Base-by-base conservation (phyloP, 2,113 vertebrate genomes). In the Xiphophorus couchianus region DNA sequence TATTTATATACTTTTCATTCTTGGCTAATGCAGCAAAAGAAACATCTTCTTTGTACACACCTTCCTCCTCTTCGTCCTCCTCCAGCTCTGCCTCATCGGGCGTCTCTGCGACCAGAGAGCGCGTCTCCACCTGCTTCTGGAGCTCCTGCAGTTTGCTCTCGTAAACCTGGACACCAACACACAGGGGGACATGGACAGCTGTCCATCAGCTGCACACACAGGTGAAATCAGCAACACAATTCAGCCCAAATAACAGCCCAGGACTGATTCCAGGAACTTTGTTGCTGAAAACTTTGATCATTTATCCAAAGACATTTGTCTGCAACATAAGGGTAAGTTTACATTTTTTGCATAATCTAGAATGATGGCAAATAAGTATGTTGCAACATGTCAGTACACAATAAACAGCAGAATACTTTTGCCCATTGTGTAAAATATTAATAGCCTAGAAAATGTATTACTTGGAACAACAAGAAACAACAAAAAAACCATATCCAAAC, bases 91-190 rank as follows among this genome's bases (percentile, higher is more conserved):
- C 96, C 80, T 97, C 96, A 82, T 99, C 98, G 0, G 96, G 97
- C 0, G 96, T 98, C 89, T 99, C 98, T 2, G 97, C 96, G 33
- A 96, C 94, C 66, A 97, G 88, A 25, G 97, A 98, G 17, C 96
- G 94, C 0, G 97, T 99, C 84, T 99, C 98, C 7, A 99, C 98
- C 89, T 99, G 98, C 93, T 97, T 99, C 95, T 99, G 98, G 62
- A 99, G 95, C 84, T 98, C 98, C 91, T 98, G 97, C 77, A 99
- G 93, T 76, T 98, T 99, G 85, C 96, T 99, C 92, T 99, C 98
- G 85, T 99, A 99, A 84, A 97, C 98, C 98, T 99, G 95, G 84
- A 95, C 84, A 94, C 75, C 77, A 86, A 85, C 71, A 86, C 61
- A 90, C 68, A 83, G 1, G 72, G 81, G 66, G 80, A 77, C 42